A percentile compares a stretch with the other conserved stretches of the same genome.
These are phyloP conservation scores for Ephestia elutella DNA, from an alignment of 1,140 invertebrate genomes.

Conservation along the genomic window DNA sequence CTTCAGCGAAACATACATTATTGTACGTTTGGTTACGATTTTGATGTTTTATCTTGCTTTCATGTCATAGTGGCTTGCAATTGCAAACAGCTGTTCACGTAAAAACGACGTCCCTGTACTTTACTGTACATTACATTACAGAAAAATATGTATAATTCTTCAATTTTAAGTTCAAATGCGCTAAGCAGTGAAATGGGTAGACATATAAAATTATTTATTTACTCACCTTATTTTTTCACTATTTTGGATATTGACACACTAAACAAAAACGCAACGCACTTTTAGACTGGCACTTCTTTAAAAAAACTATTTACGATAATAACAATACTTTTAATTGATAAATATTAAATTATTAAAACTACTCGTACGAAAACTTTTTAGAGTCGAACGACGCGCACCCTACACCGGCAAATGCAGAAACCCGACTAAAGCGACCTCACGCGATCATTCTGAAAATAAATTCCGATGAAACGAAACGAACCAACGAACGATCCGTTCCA, in stretches of 20 bases:
- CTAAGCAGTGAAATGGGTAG: slow-evolving; percentile 13
- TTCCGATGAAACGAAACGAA: slow-evolving; percentile 37
- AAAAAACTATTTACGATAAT: slow-evolving; percentile 25
- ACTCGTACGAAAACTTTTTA: slow-evolving; percentile 53
- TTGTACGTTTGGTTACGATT: too few relatives aligned
- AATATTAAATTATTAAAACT: slow-evolving; percentile 39
- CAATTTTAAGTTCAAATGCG: neutral
- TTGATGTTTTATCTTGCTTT: too few relatives aligned
- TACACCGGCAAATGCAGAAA: slow-evolving; percentile 64
- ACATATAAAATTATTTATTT: slow-evolving; percentile 24
- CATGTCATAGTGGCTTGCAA: too few relatives aligned
- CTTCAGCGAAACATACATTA: too few relatives aligned
- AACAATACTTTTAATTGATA: slow-evolving; percentile 41
- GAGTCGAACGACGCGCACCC: slow-evolving; percentile 52
- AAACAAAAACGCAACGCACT: slow-evolving; percentile 31
- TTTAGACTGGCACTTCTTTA: slow-evolving; percentile 30
- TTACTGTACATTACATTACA: neutral
- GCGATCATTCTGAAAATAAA: slow-evolving; percentile 52
- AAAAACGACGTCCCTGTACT: too few relatives aligned
- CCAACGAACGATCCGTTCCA: slow-evolving; percentile 46
- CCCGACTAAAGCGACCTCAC: slow-evolving; percentile 66
- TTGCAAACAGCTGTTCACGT: too few relatives aligned
- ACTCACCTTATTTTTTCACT: slow-evolving; percentile 54
- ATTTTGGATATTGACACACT: slow-evolving; percentile 27
- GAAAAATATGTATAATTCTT: neutral